Base-by-base conservation (phyloP, 2,113 vertebrate genomes). In the Rhodinocichla rosea region DNA sequence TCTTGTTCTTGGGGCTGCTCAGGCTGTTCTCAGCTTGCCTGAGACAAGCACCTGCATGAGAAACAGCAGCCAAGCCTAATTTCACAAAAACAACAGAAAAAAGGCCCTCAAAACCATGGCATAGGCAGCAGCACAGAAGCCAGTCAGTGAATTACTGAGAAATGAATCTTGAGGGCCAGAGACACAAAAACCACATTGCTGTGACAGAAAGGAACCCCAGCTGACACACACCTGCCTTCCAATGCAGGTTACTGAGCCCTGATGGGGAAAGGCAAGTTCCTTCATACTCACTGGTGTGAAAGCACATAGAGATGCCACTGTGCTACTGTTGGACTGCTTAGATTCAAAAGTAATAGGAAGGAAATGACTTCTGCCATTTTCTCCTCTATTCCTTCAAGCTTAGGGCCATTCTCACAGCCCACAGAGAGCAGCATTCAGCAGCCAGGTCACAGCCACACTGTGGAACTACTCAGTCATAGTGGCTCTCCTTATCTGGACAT, bases 71-170 rank as follows among this genome's bases (percentile, higher is more conserved):
- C 4, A 21, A 90, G 59, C 7, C 49, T 12, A 30, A 49, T 9
- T 40, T 53, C 65, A 49, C 47, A 64, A 37, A 6, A 55, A 56
- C 21, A 28, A 32, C 10, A 40, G 32, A 33, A 82, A 71, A 83
- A 28, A 39, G 47, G 37, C 24, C 42, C 70, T 30, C 24, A 9
- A 49, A 70, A 47, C 10, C 0, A 0, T 1, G 7, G 47, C 44
- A 65, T 0, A 7, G 57, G 47, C 67, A 83, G 45, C 4, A 6
- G 55, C 26, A 63, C 35, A 62, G 23, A 10, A 49, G 20, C 3
- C 44, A 19, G 5, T 7, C 37, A 37, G 52, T 4, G 1, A 15
- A 20, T 7, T 0, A 1, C 47, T 35, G 40, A 42, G 49, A 50
- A 18, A 62, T 5, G 0, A 67, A 19, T 4, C 24, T 50, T 80